Percentiles rank a stretch among this genome's conserved stretches.
Conservation (phyloP, 2,113 vertebrate species). For the Acanthochromis polyacanthus region DNA sequence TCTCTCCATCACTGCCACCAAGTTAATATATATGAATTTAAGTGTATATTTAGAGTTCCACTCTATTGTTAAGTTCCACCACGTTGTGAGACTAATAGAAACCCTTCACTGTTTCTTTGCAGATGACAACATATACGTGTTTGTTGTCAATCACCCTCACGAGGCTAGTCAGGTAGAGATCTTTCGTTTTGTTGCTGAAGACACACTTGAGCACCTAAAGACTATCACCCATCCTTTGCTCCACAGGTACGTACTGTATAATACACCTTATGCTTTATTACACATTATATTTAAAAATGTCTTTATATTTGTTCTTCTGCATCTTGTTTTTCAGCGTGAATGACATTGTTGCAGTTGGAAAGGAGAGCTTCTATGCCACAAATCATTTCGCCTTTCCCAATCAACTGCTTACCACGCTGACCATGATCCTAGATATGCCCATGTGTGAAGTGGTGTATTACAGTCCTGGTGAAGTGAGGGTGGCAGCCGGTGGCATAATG, state of each 20-base stretch:
- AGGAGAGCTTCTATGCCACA: conserved; percentile 92
- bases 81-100: not conserved
- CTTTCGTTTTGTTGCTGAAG: conserved; percentile 88
- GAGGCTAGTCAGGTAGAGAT: conserved; percentile 88
- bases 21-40: no score
- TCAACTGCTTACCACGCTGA: conserved; percentile 67
- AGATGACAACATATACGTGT: conserved; percentile 89
- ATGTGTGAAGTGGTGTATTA: conserved; percentile 90
- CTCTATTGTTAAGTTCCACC: no score
- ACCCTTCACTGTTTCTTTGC: conserved; percentile 30
- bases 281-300: not conserved
- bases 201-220: conserved; percentile 88
- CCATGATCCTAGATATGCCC: conserved; percentile 74
- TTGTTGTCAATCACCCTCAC: conserved; percentile 92
- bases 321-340: conserved; percentile 86
- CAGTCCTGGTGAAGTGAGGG: conserved; percentile 89
- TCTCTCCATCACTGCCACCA: no score
- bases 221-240: conserved; percentile 89
- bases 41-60: no score
- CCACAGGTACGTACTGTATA: conserved; percentile 77
- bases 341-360: conserved; percentile 89
- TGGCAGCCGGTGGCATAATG: conserved; percentile 85
- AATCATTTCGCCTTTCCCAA: conserved; percentile 79
- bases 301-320: not conserved
- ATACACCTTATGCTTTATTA: not conserved